Percentiles rank a stretch among this genome's conserved stretches.
Evolutionary conservation across 1,140 invertebrate species (phyloP).

Genomic region (Megathymus violae): DNA sequence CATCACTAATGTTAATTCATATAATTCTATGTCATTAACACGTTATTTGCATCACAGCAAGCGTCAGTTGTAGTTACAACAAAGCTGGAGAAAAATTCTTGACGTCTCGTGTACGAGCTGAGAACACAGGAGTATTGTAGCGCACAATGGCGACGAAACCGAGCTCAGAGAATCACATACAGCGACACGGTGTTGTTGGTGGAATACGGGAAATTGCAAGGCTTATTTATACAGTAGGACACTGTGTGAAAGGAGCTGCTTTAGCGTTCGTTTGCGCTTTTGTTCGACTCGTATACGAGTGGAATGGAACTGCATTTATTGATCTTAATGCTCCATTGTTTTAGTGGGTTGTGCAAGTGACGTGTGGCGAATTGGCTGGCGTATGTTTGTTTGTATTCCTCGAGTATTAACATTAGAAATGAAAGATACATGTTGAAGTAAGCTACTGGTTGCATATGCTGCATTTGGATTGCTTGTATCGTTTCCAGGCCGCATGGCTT

Average conservation of each 20-base stretch:
- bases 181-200: slow-evolving; percentile 32
- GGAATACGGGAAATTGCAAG: slow-evolving; percentile 40
- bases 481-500: too few species aligned
- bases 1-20: slow-evolving; percentile 29
- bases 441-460: background rate
- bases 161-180: slow-evolving; percentile 33
- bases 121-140: slow-evolving; percentile 37
- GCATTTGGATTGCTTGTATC: too few species aligned
- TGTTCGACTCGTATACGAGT: slow-evolving; percentile 28
- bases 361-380: slow-evolving; percentile 31
- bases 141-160: slow-evolving; percentile 35
- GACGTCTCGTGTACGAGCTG: slow-evolving; percentile 37
- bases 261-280: slow-evolving; percentile 34
- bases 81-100: slow-evolving; percentile 48
- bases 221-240: slow-evolving; percentile 37
- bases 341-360: slow-evolving; percentile 27
- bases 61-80: slow-evolving; percentile 29
- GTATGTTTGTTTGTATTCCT: slow-evolving; percentile 8
- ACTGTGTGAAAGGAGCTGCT: slow-evolving; percentile 31
- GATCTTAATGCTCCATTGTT: slow-evolving; percentile 33
- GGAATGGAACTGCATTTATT: slow-evolving; percentile 35
- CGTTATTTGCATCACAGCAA: slow-evolving; percentile 43
- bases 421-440: background rate
- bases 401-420: slow-evolving; percentile 22
- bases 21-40: slow-evolving; percentile 40